A percentile compares a stretch with the other conserved stretches of the same genome.
Evolutionary conservation across 2,113 vertebrate species (phyloP).

Genomic region (Balaeniceps rex): DNA sequence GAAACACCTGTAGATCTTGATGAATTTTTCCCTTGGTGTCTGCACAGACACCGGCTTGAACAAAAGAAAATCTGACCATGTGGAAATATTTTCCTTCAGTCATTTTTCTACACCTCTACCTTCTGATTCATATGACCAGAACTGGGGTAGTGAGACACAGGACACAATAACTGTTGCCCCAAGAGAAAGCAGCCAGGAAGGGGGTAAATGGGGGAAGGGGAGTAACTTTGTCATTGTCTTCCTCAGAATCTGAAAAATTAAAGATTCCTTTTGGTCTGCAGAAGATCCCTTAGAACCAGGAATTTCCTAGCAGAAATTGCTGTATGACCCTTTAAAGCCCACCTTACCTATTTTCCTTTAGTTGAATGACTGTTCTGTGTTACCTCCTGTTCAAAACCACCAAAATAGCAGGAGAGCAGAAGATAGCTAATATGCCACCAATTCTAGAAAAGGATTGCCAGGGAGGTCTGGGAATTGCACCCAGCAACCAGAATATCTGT

Average conservation of each 20-base stretch:
- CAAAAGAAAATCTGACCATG: not conserved
- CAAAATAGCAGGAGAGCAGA: not conserved
- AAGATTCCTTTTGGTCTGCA: not conserved
- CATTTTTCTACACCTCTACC: not conserved
- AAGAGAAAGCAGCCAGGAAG: not conserved
- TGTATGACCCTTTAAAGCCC: not conserved
- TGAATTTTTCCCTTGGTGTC: not conserved
- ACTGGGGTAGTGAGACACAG: not conserved
- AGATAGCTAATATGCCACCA: not conserved
- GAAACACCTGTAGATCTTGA: not conserved
- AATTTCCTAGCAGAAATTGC: not conserved
- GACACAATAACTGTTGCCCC: not conserved
- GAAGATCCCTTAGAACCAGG: not conserved
- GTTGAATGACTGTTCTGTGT: not conserved
- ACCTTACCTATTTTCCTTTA: not conserved
- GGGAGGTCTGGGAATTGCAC: not conserved
- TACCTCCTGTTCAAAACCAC: not conserved
- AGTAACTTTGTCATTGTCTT: not conserved
- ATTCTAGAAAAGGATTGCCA: not conserved
- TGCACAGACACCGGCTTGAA: not conserved
- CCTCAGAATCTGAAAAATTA: not conserved
- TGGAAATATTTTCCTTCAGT: not conserved
- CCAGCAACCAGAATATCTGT: not conserved
- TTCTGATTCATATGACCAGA: not conserved
- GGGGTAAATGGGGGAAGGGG: not conserved